phyloP scores from a whole-genome alignment of 2,113 vertebrate genomes.

The Buteo buteo region DNA sequence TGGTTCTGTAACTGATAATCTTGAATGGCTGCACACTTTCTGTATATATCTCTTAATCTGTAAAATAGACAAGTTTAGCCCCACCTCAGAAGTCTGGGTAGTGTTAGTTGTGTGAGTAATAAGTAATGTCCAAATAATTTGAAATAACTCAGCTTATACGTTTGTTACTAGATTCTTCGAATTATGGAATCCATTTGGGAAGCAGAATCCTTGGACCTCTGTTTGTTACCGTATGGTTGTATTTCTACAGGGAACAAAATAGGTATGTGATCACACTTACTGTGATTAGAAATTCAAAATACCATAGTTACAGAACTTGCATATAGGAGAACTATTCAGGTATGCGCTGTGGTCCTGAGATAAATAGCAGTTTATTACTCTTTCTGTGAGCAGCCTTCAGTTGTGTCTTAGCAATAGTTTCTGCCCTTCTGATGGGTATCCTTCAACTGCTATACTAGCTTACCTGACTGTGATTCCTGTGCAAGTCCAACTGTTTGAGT shows the following conservation, averaged over 20 bases:
- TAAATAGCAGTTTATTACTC: not conserved
- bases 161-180: constrained; percentile 84
- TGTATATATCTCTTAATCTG: not conserved
- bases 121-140: not conserved
- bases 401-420: not conserved
- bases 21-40: not conserved
- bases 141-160: not conserved
- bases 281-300: not conserved
- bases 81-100: not conserved
- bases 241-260: constrained; percentile 98
- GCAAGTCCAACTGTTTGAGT: not conserved
- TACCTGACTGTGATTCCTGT: not conserved
- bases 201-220: constrained; percentile 92
- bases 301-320: not conserved
- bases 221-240: constrained; percentile 92
- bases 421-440: not conserved
- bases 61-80: not conserved
- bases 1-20: not conserved
- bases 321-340: not conserved
- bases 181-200: constrained; percentile 99
- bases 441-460: not conserved
- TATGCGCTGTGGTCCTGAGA: not conserved
- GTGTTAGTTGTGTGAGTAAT: not conserved
- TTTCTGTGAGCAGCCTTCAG: not conserved
- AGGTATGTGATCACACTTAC: constrained; percentile 68